A percentile compares a stretch with the other conserved stretches of the same genome.
Evolutionary conservation across 2,888 invertebrate species (phyloP).

Genomic region (Cremastinae sp.): DNA sequence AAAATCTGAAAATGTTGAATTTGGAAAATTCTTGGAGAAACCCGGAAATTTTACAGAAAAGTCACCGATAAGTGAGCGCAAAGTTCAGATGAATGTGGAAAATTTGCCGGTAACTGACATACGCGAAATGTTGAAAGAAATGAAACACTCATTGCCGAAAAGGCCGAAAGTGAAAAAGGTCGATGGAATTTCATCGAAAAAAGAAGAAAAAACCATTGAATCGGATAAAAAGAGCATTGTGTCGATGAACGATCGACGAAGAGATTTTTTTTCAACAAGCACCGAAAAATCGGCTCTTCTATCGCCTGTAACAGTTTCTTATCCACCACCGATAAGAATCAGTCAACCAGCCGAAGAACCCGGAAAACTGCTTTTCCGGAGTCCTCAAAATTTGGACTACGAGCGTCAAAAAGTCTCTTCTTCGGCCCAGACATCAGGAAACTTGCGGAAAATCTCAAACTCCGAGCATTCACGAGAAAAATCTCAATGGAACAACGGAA

Average conservation of each 20-base stretch:
- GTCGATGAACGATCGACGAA: conserved; percentile 19
- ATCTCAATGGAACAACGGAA: conserved; percentile 65
- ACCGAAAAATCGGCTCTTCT: conserved; percentile 24
- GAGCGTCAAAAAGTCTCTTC: conserved; percentile 82
- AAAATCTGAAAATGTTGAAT: neutral
- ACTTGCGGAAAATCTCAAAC: conserved; percentile 78
- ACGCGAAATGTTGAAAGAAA: conserved; percentile 88
- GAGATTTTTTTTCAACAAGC: conserved; percentile 21
- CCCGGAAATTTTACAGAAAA: neutral
- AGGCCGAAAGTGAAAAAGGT: conserved; percentile 79
- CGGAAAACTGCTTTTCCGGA: conserved; percentile 4
- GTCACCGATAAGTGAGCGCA: neutral
- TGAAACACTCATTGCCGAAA: conserved; percentile 88
- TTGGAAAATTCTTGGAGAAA: conserved; percentile 12
- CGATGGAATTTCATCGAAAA: neutral
- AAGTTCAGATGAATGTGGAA: conserved; percentile 58
- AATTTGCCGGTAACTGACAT: conserved; percentile 77
- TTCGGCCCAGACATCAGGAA: conserved; percentile 82
- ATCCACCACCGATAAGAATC: conserved; percentile 59
- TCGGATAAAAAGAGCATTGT: conserved; percentile 7
- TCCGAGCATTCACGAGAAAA: conserved; percentile 46
- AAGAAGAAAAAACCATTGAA: too few relatives aligned
- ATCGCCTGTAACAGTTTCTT: conserved; percentile 45
- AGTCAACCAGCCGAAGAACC: conserved; percentile 25
- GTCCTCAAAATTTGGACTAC: conserved; percentile 59